phyloP scores from a whole-genome alignment of 30 jellyfish, hydroid and myxozoan genomes.

The Mastigias papua region DNA sequence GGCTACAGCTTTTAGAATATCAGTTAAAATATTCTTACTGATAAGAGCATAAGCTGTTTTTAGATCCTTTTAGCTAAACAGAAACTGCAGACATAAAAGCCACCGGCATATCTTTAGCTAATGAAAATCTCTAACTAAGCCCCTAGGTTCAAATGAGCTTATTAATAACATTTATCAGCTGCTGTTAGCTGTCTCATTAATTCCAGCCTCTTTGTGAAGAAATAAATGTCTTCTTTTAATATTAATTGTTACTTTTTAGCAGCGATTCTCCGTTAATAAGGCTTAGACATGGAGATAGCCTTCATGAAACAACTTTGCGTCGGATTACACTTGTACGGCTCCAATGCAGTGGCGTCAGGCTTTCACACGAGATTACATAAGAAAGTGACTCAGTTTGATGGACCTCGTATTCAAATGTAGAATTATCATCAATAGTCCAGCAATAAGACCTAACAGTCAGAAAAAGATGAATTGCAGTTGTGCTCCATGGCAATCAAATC shows the following conservation, averaged over 20 bases:
- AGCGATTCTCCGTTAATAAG: conserved; percentile 60
- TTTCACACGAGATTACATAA: conserved; percentile 33
- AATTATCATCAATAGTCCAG: conserved; percentile 13
- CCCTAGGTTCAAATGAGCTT: conserved; percentile 33
- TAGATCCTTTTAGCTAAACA: conserved; percentile 49
- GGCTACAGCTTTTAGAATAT: not conserved
- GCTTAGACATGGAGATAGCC: conserved; percentile 46
- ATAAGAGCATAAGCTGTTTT: conserved; percentile 17
- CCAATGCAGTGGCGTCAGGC: conserved; percentile 69
- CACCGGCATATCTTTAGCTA: conserved; percentile 61
- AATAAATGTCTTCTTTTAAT: conserved; percentile 32
- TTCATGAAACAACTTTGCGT: conserved; percentile 49
- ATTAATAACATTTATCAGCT: conserved; percentile 68
- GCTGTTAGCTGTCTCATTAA: conserved; percentile 41
- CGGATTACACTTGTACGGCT: conserved; percentile 56
- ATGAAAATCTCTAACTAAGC: conserved; percentile 50
- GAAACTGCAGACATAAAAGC: conserved; percentile 53
- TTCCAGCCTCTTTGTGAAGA: conserved; percentile 47
- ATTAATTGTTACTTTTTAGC: conserved; percentile 56
- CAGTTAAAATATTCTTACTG: conserved; percentile 11
- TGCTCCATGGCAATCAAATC: not conserved
- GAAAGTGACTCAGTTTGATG: conserved; percentile 28
- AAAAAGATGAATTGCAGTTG: not conserved
- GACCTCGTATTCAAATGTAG: conserved; percentile 19
- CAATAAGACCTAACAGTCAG: not conserved